phyloP scores from a whole-genome alignment of 1,140 invertebrate genomes.

The Rhagoletis pomonella region DNA sequence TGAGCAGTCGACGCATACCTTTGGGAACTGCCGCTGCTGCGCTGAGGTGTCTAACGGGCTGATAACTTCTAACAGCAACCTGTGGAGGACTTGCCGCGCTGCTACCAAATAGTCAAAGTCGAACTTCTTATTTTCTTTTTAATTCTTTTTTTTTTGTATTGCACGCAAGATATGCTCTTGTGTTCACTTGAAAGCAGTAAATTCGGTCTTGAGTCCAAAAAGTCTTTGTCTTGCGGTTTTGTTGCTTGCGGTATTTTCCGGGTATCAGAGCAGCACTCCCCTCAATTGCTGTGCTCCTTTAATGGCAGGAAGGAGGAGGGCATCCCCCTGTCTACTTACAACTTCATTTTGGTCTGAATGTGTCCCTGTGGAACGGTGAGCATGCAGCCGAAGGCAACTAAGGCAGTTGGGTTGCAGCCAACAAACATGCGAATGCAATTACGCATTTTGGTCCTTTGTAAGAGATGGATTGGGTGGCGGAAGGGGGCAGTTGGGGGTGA shows the following conservation, averaged over 20 bases:
- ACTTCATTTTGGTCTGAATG: constrained; percentile 49
- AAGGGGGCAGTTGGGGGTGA: not conserved
- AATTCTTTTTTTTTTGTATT: not conserved
- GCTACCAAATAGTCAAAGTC: no score
- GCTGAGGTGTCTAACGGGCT: no score
- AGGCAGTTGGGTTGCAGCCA: not conserved
- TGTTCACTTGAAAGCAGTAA: not conserved
- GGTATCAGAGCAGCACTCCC: not conserved
- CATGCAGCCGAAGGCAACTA: constrained; percentile 1
- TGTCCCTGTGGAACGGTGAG: constrained; percentile 21
- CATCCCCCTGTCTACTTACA: constrained; percentile 2
- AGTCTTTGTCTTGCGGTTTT: no score
- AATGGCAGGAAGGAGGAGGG: not conserved
- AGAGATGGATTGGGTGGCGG: not conserved
- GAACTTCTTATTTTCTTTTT: not conserved
- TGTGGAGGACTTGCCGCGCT: constrained; percentile 15
- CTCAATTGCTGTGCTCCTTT: not conserved
- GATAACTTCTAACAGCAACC: not conserved
- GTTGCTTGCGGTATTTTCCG: constrained; percentile 32
- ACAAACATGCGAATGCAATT: constrained; percentile 43
- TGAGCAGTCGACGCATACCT: not conserved
- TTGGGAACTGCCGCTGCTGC: not conserved
- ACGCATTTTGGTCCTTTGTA: not conserved
- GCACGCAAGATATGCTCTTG: not conserved
- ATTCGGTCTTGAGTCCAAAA: no score